Evolutionary conservation across 2,797 vertebrate genomes (phyloP).

Genomic region (Xiphorhynchus erythropygius): DNA sequence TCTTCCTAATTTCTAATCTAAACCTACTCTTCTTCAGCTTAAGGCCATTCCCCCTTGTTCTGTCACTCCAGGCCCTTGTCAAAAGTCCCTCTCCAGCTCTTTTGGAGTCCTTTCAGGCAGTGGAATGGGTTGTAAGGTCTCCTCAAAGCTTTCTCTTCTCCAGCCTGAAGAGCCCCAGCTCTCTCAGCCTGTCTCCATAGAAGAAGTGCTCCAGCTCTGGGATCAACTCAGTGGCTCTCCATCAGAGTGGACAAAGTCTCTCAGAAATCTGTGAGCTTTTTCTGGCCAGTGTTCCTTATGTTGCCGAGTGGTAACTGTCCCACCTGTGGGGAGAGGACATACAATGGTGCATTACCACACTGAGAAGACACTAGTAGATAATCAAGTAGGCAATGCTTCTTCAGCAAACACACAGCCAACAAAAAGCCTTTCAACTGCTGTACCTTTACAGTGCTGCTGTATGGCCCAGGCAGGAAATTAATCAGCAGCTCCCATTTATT

Average conservation of each 20-base stretch:
- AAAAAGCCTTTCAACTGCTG: neutral
- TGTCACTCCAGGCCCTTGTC: neutral
- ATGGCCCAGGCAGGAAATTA: neutral
- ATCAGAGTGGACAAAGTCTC: neutral
- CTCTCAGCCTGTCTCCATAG: neutral
- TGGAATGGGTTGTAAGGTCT: neutral
- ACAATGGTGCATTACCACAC: neutral
- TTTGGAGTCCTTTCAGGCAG: neutral
- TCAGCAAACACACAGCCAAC: neutral
- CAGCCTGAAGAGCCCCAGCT: neutral
- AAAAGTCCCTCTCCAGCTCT: neutral
- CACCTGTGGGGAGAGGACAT: neutral
- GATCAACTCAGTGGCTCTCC: neutral
- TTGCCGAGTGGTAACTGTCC: neutral
- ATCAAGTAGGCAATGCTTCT: neutral
- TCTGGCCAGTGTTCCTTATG: neutral
- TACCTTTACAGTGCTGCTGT: neutral
- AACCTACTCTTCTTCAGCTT: neutral
- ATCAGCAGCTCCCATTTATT: neutral
- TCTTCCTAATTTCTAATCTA: neutral
- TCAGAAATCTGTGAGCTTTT: neutral
- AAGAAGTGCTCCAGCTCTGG: neutral
- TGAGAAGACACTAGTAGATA: neutral
- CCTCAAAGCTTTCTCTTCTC: neutral
- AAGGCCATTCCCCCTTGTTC: neutral